These are phyloP conservation scores for Corvus cornix DNA, from an alignment of 2,113 vertebrate genomes.

Conservation along the genomic window DNA sequence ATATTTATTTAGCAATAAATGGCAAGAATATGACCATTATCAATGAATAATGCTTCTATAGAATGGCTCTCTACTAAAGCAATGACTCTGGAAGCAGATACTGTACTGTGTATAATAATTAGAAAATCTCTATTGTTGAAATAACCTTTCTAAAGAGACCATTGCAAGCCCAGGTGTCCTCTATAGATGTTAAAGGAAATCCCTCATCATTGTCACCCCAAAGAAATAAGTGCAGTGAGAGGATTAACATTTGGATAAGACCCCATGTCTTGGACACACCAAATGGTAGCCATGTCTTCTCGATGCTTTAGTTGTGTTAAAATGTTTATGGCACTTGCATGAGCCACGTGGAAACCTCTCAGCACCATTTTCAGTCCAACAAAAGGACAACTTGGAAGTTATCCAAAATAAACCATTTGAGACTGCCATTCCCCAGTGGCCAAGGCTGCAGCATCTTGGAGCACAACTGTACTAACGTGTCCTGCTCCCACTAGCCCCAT, in stretches of 20 bases:
- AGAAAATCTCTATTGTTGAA: slow-evolving; percentile 16
- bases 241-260: neutral
- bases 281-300: neutral
- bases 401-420: neutral
- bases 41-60: slow-evolving; percentile 11
- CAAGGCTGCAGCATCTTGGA: neutral
- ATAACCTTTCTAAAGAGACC: slow-evolving; percentile 6
- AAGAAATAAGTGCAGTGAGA: neutral
- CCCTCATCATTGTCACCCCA: neutral
- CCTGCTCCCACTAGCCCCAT: neutral
- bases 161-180: neutral
- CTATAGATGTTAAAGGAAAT: neutral
- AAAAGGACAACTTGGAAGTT: neutral
- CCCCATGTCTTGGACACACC: neutral
- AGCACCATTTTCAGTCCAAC: neutral
- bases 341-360: neutral
- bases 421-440: neutral
- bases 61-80: neutral
- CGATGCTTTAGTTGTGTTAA: neutral
- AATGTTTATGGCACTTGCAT: neutral
- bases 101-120: neutral
- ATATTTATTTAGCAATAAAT: slow-evolving; percentile 1
- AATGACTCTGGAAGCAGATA: neutral
- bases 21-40: neutral
- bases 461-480: neutral